phyloP scores from a whole-genome alignment of 2,797 vertebrate genomes.

The Masticophis lateralis region DNA sequence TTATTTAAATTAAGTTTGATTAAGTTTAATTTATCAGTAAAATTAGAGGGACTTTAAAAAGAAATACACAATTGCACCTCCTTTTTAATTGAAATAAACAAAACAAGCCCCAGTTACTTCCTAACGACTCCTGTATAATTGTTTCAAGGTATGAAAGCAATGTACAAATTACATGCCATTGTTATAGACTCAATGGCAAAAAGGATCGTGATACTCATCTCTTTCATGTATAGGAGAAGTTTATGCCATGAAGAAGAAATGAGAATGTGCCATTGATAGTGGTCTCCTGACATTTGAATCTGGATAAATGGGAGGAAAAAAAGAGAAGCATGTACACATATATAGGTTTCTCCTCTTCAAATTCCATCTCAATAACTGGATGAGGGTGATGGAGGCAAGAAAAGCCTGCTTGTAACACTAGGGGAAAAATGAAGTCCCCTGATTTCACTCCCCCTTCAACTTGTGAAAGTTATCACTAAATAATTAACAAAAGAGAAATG shows the following conservation, averaged over 20 bases:
- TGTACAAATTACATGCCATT: not conserved
- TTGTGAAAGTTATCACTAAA: not conserved
- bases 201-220: not conserved
- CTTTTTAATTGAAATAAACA: not conserved
- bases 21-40: slow-evolving; percentile 10
- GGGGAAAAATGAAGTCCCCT: not conserved
- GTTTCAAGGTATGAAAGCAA: not conserved
- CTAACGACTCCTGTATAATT: not conserved
- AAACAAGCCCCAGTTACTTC: not conserved
- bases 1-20: not conserved
- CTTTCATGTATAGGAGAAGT: not conserved
- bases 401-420: not conserved
- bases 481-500: not conserved
- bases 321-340: not conserved
- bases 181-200: not conserved
- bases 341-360: not conserved
- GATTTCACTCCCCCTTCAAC: not conserved
- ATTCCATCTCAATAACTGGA: not conserved
- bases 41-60: not conserved
- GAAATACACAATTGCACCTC: slow-evolving; percentile 21
- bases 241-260: not conserved
- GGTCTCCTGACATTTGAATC: not conserved
- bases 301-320: not conserved
- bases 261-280: not conserved
- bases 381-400: not conserved